A percentile compares a stretch with the other conserved stretches of the same genome.
phyloP scores from a whole-genome alignment of 2,797 vertebrate genomes.

The Perodicticus potto region DNA sequence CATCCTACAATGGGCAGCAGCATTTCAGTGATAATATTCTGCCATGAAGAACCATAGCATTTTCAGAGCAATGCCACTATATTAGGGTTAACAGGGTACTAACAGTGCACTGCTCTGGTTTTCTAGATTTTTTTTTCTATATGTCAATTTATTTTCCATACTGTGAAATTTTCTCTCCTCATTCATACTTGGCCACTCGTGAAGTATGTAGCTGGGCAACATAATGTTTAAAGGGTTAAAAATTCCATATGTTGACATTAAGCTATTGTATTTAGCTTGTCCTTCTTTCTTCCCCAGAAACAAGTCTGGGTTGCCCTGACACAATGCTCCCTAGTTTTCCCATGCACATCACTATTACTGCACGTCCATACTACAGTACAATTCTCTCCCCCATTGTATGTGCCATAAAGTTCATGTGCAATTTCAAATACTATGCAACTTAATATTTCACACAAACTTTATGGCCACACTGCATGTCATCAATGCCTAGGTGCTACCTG shows the following conservation, averaged over 20 bases:
- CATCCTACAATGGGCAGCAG: fast-evolving
- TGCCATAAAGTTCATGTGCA: too few species aligned
- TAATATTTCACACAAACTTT: too few species aligned
- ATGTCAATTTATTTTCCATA: background rate
- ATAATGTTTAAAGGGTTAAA: background rate
- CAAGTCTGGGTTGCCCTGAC: background rate
- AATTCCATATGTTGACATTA: background rate
- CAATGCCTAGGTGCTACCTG: background rate
- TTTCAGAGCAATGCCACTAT: background rate
- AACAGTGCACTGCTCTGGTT: background rate
- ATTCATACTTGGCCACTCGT: background rate
- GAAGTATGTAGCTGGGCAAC: background rate
- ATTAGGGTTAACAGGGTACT: background rate
- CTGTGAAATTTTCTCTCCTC: background rate
- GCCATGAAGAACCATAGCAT: background rate
- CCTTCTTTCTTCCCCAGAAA: background rate
- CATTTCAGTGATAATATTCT: background rate
- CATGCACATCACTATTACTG: background rate
- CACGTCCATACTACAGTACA: background rate
- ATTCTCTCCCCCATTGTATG: background rate
- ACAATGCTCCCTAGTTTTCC: background rate
- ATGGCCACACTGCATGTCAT: too few species aligned
- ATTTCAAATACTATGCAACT: too few species aligned
- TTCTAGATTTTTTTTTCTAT: background rate
- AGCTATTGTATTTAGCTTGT: background rate